A percentile compares a stretch with the other conserved stretches of the same genome.
phyloP scores from a whole-genome alignment of 1,140 invertebrate species.

The Gerris buenoi region DNA sequence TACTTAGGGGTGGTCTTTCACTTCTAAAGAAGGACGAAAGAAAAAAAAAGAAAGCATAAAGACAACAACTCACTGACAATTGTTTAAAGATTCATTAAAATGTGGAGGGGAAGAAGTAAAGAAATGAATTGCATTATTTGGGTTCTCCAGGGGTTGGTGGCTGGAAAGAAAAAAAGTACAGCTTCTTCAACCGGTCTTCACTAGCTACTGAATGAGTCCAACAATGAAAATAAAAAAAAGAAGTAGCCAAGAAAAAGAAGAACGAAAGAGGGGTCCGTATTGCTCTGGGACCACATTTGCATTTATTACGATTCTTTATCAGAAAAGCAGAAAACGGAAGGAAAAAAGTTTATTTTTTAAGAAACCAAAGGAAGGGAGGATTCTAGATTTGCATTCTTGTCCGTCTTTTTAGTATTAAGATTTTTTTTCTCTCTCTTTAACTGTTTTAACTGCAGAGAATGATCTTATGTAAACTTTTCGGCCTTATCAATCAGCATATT shows the following conservation, averaged over 20 bases:
- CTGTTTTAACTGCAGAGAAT: neutral
- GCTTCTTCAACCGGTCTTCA: too few relatives aligned
- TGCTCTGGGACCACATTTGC: conserved; percentile 4
- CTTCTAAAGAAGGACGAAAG: too few relatives aligned
- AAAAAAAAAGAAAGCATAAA: neutral
- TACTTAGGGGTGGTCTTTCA: too few relatives aligned
- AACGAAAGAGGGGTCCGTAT: neutral
- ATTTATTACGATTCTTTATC: conserved; percentile 5
- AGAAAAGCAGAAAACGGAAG: too few relatives aligned
- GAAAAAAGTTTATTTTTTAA: neutral
- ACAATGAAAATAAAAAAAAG: too few relatives aligned
- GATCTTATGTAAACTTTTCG: too few relatives aligned
- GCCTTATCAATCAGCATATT: too few relatives aligned
- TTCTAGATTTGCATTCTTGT: neutral
- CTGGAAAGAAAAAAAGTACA: neutral
- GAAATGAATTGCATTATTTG: conserved; percentile 4
- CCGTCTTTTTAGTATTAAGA: neutral
- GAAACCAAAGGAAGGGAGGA: neutral
- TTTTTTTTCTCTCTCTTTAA: too few relatives aligned
- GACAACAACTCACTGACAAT: neutral
- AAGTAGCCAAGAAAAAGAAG: neutral
- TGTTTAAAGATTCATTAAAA: conserved; percentile 7
- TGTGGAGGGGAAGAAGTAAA: neutral
- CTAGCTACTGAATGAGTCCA: too few relatives aligned
- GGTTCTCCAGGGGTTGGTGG: neutral